Conservation (phyloP, 2,888 invertebrate genomes). For the Meliscaeva auricollis region DNA sequence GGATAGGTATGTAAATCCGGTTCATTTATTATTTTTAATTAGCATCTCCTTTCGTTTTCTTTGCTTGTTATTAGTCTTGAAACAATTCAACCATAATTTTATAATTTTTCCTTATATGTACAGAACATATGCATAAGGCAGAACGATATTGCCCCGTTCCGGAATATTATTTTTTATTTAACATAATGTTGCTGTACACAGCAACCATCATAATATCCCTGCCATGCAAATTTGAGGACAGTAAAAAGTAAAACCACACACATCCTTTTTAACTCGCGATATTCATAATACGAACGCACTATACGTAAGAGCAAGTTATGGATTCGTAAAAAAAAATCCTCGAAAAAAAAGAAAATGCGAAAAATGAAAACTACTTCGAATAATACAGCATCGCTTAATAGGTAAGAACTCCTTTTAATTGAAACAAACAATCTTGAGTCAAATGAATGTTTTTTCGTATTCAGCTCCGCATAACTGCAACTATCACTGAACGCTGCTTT, state of each 20-base stretch:
- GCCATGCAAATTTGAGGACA: neutral
- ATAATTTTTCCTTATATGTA: constrained; percentile 49
- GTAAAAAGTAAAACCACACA: constrained; percentile 45
- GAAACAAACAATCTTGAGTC: too few relatives aligned
- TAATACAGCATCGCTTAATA: too few relatives aligned
- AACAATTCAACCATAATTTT: constrained; percentile 56
- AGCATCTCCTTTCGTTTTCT: constrained; percentile 43
- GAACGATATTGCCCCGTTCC: neutral
- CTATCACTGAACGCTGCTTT: too few relatives aligned
- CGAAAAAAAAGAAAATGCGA: too few relatives aligned
- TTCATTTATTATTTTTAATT: constrained; percentile 52
- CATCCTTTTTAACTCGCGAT: constrained; percentile 39
- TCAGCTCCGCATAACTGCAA: too few relatives aligned
- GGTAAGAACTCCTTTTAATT: too few relatives aligned
- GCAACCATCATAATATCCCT: too few relatives aligned
- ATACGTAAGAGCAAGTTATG: neutral
- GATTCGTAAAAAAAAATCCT: neutral
- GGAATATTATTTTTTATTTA: neutral
- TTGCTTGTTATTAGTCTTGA: constrained; percentile 40
- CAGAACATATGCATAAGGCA: neutral
- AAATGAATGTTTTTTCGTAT: too few relatives aligned
- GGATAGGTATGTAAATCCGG: neutral
- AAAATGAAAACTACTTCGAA: too few relatives aligned
- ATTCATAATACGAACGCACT: neutral
- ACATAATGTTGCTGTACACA: neutral